Evolutionary conservation across 2,113 vertebrate genomes (phyloP), one percentile per base, ranked within the genome.

Genomic region (Apistogramma diplotaenia): DNA sequence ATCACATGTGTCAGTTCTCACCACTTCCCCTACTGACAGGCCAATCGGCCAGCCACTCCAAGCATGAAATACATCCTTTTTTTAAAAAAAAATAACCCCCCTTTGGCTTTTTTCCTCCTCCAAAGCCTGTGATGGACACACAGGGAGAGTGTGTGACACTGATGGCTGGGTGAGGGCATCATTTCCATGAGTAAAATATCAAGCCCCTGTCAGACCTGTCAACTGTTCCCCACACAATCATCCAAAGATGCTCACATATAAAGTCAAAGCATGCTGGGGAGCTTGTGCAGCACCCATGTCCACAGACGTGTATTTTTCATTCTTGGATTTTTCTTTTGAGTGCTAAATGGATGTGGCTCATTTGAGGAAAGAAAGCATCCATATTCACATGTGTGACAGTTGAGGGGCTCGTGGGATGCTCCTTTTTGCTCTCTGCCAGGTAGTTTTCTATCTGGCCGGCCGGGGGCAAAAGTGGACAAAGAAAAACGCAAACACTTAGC

Each of bases 181-280:
- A 92, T 93, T 93, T 93, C 89, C 92, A 88, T 90, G 90, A 92
- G 92, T 92, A 93, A 93, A 93, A 91, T 87, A 90, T 90, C 93
- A 90, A 91, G 88, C 82, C 73, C 46, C 85, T 89, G 87, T 93
- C 91, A 93, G 76, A 87, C 55, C 84, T 93, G 89, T 89, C 91
- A 88, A 5, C 76, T 74, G 61, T 35, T 16, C 29, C 74, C 43
- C 84, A 82, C 88, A 81, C 83, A 70, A 51, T 29, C 70, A 81
- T 67, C 58, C 87, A 73, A 23, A 72, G 78, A 75, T 55, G 25
- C 62, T 67, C 71, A 74, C 59, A 56, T 77, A 81, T 23, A 72
- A 53, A 76, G 73, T 73, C 79, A 89, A 71, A 62, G 79, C 82
- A 82, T 82, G 80, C 77, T 76, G 74, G 74, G 79, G 73, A 79